Evolutionary conservation across 2,113 vertebrate genomes (phyloP), one percentile per base, ranked within the genome.

Genomic region (Danionella cerebrum): DNA sequence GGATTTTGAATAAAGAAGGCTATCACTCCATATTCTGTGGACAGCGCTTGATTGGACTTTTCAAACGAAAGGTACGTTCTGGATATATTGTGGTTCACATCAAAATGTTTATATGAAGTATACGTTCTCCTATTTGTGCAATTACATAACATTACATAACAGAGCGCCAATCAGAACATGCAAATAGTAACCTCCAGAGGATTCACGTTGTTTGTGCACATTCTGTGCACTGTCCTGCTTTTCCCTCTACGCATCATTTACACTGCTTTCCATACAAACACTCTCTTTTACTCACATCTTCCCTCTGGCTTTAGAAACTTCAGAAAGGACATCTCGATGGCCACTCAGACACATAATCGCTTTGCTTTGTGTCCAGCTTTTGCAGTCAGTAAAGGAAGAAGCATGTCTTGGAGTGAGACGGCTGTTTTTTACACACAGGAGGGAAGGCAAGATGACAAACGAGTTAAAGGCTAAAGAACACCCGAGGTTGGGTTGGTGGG

Each of bases 381-480:
- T 50, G 41, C 52, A 10, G 29, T 44, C 39, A 3, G 18, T 55
- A 39, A 6, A 33, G 36, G 13, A 42, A n/a, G 19, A 22, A 35
- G 65, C 52, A 31, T 54, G 51, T 55, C 54, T 53, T 66, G 24
- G n/a, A 41, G 64, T 45, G 33, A 67, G 51, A 53, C 45, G 51
- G 18, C 13, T 55, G 27, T 41, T 55, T 44, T 24, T 27, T 18
- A 22, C 39, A 14, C 10, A 38, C 45, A 70, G 48, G 45, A 18
- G 9, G 47, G 14, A 39, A 63, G 45, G n/a, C 45, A 35, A 11
- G 54, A 39, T 8, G 54, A 52, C 45, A 52, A 39, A 51, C n/a
- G 35, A 44, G 25, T 16, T 10, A 45, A 62, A 48, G 54, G 25
- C 29, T 31, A 25, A 57, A 36, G 10, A 55, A 25, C 18, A 31